Conservation (phyloP, 2,888 invertebrate species). For the Sesamia inferens region DNA sequence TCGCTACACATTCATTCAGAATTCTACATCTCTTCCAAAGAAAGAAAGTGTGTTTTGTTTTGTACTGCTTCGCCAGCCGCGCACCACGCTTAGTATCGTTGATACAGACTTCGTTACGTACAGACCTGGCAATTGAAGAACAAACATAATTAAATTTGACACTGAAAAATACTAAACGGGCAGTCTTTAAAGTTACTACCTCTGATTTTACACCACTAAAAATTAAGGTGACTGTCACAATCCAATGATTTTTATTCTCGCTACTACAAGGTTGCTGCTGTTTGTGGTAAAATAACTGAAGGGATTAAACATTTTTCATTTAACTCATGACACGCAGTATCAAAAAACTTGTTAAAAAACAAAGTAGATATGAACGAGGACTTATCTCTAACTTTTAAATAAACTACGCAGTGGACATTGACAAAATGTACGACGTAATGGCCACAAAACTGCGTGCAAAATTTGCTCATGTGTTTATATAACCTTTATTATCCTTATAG, state of each 20-base stretch:
- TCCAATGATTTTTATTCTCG: not conserved
- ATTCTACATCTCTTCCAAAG: slow-evolving; percentile 84
- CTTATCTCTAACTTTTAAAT: too few relatives aligned
- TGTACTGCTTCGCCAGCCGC: slow-evolving; percentile 85
- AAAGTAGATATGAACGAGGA: too few relatives aligned
- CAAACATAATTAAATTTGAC: not conserved
- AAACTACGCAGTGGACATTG: too few relatives aligned
- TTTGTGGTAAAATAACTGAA: not conserved
- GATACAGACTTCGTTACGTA: slow-evolving; percentile 79
- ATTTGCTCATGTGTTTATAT: too few relatives aligned
- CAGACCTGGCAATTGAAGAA: slow-evolving; percentile 69
- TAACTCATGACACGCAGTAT: not conserved
- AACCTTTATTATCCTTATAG: too few relatives aligned
- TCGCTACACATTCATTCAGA: slow-evolving; percentile 61
- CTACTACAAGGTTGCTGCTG: not conserved
- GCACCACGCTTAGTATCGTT: slow-evolving; percentile 79
- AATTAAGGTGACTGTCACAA: not conserved
- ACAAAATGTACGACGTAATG: too few relatives aligned
- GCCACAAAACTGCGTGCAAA: too few relatives aligned
- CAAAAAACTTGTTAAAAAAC: not conserved
- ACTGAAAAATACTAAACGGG: not conserved
- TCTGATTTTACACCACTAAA: not conserved
- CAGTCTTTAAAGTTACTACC: not conserved
- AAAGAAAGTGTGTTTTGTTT: slow-evolving; percentile 84
- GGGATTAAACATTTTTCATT: not conserved